These are phyloP conservation scores for Tretioscincus oriximinensis DNA, from an alignment of 2,113 vertebrate species.

Conservation along the genomic window DNA sequence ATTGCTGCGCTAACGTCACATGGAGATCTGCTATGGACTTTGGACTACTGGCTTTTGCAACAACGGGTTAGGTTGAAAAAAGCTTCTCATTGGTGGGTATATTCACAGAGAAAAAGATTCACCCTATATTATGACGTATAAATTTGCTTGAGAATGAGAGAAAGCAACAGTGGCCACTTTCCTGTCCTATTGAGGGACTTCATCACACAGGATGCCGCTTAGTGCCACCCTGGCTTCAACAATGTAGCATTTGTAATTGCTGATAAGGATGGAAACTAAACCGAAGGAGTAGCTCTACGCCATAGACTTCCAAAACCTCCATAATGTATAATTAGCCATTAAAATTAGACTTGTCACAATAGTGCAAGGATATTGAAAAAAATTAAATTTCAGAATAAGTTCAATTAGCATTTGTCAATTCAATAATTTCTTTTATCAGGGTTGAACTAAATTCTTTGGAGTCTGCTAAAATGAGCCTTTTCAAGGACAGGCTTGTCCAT, in stretches of 20 bases:
- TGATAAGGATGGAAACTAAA: no score
- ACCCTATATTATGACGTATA: not conserved
- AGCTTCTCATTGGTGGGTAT: constrained; percentile 27
- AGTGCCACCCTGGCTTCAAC: no score
- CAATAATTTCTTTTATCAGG: constrained; percentile 30
- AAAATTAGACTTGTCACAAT: no score
- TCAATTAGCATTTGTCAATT: constrained; percentile 34
- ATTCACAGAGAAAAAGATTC: constrained; percentile 17
- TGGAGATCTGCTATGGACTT: constrained; percentile 43
- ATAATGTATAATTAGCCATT: no score
- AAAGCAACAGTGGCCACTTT: not conserved
- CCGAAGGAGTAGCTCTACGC: no score
- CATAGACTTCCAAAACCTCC: no score
- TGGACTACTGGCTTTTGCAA: constrained; percentile 47
- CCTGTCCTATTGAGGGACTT: constrained; percentile 18
- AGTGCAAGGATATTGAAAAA: no score
- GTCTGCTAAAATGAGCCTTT: constrained; percentile 64
- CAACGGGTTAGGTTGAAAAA: constrained; percentile 36
- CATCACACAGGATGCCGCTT: not conserved
- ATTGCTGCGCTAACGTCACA: constrained; percentile 52
- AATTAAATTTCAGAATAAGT: no score
- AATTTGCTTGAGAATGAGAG: constrained; percentile 32
- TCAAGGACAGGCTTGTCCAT: constrained; percentile 51
- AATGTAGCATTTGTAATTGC: no score
- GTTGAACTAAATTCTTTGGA: constrained; percentile 71